Evolutionary conservation across 2,797 vertebrate genomes (phyloP).

Genomic region (Pteropus rufus): DNA sequence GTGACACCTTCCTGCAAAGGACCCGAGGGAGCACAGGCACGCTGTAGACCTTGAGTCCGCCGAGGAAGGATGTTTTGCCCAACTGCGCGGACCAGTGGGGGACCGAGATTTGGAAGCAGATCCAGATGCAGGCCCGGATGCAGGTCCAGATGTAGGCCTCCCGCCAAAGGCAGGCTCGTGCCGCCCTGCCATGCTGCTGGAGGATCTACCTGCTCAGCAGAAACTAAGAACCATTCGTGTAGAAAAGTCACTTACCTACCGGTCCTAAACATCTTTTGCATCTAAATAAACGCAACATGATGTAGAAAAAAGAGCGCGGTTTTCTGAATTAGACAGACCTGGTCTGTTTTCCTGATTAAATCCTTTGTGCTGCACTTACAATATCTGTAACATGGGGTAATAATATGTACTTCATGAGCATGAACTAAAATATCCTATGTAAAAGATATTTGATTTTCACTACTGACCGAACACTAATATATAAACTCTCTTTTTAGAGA

Average conservation of each 20-base stretch:
- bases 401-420: neutral
- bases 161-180: neutral
- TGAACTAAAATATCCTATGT: neutral
- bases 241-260: neutral
- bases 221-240: neutral
- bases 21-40: neutral
- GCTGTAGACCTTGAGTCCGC: neutral
- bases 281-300: neutral
- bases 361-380: neutral
- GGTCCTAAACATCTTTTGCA: neutral
- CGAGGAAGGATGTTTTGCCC: neutral
- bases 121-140: neutral
- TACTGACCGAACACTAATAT: slow-evolving; percentile 19
- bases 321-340: neutral
- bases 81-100: neutral
- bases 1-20: neutral
- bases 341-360: neutral
- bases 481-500: neutral
- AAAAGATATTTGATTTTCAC: slow-evolving; percentile 2
- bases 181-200: neutral
- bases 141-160: neutral
- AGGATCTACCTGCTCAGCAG: neutral
- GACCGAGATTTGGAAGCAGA: neutral
- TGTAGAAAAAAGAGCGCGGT: neutral
- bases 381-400: neutral